Percentiles rank a stretch among this genome's conserved stretches.
Evolutionary conservation across 2,888 invertebrate species (phyloP).

Genomic region (Meghimatium bilineatum): DNA sequence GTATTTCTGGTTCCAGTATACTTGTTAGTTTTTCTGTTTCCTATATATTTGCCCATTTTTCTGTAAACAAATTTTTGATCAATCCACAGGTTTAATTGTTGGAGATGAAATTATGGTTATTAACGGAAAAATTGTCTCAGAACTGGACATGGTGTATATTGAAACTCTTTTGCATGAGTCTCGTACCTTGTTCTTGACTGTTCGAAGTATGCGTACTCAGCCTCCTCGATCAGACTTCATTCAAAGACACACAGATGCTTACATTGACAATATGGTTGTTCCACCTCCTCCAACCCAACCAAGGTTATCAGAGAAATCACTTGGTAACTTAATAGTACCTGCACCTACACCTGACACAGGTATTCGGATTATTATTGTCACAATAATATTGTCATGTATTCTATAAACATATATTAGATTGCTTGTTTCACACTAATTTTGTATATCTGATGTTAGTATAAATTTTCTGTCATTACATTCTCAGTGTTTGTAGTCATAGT

Average conservation of each 20-base stretch:
- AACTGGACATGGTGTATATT: constrained; percentile 99
- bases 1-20: too few species aligned
- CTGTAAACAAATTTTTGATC: background rate
- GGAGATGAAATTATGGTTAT: constrained; percentile 99
- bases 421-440: background rate
- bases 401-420: too few species aligned
- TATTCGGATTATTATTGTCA: constrained; percentile 4
- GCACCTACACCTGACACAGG: constrained; percentile 83
- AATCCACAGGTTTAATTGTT: constrained; percentile 89
- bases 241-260: constrained; percentile 91
- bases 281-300: constrained; percentile 91
- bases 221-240: constrained; percentile 76
- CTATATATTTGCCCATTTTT: background rate
- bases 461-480: too few species aligned
- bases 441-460: background rate
- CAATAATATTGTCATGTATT: background rate
- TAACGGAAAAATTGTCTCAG: constrained; percentile 97
- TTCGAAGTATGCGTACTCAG: constrained; percentile 91
- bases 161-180: constrained; percentile 97
- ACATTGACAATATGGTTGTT: constrained; percentile 95
- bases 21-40: too few species aligned
- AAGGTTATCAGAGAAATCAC: constrained; percentile 85
- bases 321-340: constrained; percentile 96
- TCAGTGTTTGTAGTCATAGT: too few species aligned
- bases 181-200: constrained; percentile 95